Evolutionary conservation across 1,140 invertebrate species (phyloP).

Genomic region (Drosophila sechellia): DNA sequence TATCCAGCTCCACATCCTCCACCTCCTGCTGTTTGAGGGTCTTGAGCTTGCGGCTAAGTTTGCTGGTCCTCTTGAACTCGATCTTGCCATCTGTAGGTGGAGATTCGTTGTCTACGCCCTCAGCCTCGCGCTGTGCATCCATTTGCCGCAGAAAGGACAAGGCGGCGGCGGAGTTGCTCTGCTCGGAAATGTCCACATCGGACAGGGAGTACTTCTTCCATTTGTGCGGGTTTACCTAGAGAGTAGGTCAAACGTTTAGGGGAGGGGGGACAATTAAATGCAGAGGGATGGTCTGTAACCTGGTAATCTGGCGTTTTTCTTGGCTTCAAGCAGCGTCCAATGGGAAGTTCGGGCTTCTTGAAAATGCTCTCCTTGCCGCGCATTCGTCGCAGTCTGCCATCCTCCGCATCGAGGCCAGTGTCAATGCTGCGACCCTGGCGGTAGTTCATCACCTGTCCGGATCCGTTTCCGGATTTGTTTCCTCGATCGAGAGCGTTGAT

Average conservation of each 20-base stretch:
- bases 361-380: conserved; percentile 91
- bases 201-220: conserved; percentile 91
- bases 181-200: conserved; percentile 91
- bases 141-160: conserved; percentile 89
- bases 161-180: conserved; percentile 89
- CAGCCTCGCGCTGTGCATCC: conserved; percentile 85
- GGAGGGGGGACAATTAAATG: conserved; percentile 31
- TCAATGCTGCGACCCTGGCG: conserved; percentile 51
- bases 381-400: conserved; percentile 86
- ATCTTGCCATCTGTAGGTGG: conserved; percentile 77
- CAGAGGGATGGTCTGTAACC: conserved; percentile 6
- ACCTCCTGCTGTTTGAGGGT: conserved; percentile 77
- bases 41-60: conserved; percentile 62
- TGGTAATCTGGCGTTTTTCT: conserved; percentile 88
- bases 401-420: conserved; percentile 25
- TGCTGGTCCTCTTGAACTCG: conserved; percentile 85
- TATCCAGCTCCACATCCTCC: conserved; percentile 76
- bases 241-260: not conserved
- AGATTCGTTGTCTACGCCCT: conserved; percentile 43
- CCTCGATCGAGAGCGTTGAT: conserved; percentile 62
- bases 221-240: conserved; percentile 89
- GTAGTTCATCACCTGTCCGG: conserved; percentile 59
- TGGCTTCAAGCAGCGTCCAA: conserved; percentile 85
- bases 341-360: conserved; percentile 88
- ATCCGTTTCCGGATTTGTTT: conserved; percentile 14